Evolutionary conservation across 2,113 vertebrate genomes (phyloP), one percentile per base, ranked within the genome.

Genomic region (Nothobranchius kuhntae): DNA sequence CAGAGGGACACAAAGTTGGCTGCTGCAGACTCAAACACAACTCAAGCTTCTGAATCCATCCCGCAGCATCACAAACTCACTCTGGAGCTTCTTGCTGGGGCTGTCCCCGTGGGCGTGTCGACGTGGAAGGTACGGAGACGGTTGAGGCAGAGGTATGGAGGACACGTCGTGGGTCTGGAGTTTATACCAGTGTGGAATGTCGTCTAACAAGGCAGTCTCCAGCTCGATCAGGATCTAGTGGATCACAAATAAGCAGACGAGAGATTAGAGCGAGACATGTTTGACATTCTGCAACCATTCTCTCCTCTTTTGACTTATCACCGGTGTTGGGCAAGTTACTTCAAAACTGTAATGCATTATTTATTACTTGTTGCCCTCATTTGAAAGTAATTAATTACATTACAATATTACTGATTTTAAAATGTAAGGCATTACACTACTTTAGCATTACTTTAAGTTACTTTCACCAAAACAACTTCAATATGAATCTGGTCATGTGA

Each of bases 181-280:
- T 87, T 98, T 99, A 84, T 98, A 99, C 98, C 97, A 99, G 74
- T 99, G 98, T 48, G 98, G 94, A 65, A 95, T 93, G 90, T 99
- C 98, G 36, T 99, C 98, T 80, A 99, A 86, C 84, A 98, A 91
- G 3, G 98, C 97, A 11, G 96, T 99, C 88, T 98, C 97, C 90
- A 99, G 68, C 90, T 98, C 97, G 79, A 99, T 99, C 68, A 98
- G 94, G 87, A 99, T 98, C 97, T 99, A 86, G 53, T 13, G 47
- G 8, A 58, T 38, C 38, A 67, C 8, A 71, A 15, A 21, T 30
- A n/a, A 36, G 15, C 6, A 38, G 17, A n/a, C 42, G 47, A 51
- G 47, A 60, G 30, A 24, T 45, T 47, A 50, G 26, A 61, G 46
- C 15, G 26, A 9, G 3, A 4, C 15, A 15, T 62, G 10, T 50